Base-by-base conservation (phyloP, 2,797 vertebrate genomes). In the Potorous gilbertii region DNA sequence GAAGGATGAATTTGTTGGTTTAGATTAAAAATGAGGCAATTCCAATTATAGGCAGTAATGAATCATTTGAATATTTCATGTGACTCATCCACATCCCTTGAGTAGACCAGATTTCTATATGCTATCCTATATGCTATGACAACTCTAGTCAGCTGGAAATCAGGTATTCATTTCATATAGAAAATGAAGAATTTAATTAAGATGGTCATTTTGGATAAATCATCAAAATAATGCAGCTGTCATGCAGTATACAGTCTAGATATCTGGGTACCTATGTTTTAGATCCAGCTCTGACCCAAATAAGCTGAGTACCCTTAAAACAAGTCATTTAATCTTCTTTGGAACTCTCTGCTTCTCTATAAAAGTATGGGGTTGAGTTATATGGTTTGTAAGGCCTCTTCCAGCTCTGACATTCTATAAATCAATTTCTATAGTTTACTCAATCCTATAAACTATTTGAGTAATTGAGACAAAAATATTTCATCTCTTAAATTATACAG, bases 1-100 rank as follows among this genome's bases (percentile, higher is more conserved):
- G 54, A 93, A 95, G 97, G 92, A 96, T 92, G 95, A 97, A 94
- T 97, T 96, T 97, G 90, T 96, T 98, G 96, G 97, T 97, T 97
- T 97, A 96, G 81, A 98, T 98, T 96, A 97, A 95, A 97, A 97
- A 96, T 92, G 96, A 98, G 96, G 98, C 93, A 90, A 91, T 96
- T 96, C 96, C 97, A 90, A 46, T 13, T 27, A 46, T 14, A 81
- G 9, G 40, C 74, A 46, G 40, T 81, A 46, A 81, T 3, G 74
- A 46, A 46, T 81, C 21, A 81, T 81, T 81, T 81, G 9, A 81
- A 81, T 46, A n/a, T 81, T 81, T 81, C 27, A 81, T 81, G 40
- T 81, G 40, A 46, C 74, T 81, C 40, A 81, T 46, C 40, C 40
- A 81, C 21, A 81, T 81, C 40, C 21, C 40, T 27, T 27, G 21